Conservation (phyloP, 1,140 invertebrate genomes). For the Orius insidiosus region DNA sequence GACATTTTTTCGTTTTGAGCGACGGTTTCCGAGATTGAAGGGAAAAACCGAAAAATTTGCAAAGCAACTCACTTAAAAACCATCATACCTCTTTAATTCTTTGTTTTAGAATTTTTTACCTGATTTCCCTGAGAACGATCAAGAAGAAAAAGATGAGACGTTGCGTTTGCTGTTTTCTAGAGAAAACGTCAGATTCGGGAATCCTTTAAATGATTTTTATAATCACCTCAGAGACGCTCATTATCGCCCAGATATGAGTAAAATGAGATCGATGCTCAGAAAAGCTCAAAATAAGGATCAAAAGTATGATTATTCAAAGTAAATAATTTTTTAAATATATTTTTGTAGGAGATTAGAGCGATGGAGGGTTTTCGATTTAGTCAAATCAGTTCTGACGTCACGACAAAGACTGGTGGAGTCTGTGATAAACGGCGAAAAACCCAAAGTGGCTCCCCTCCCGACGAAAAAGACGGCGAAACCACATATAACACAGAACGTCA, state of each 20-base stretch:
- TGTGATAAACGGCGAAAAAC: slow-evolving; percentile 30
- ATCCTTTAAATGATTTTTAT: slow-evolving; percentile 47
- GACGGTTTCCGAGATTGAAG: no score
- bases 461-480: slow-evolving; percentile 25
- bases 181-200: slow-evolving; percentile 50
- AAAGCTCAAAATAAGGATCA: slow-evolving; percentile 49
- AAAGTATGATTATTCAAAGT: slow-evolving; percentile 27
- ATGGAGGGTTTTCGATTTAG: slow-evolving; percentile 29
- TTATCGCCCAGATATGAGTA: slow-evolving; percentile 40
- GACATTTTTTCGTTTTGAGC: no score
- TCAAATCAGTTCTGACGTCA: slow-evolving; percentile 41
- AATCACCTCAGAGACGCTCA: slow-evolving; percentile 48
- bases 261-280: slow-evolving; percentile 38
- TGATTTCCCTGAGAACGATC: slow-evolving; percentile 44
- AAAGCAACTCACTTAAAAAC: no score
- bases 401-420: slow-evolving; percentile 43
- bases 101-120: slow-evolving; percentile 34
- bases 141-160: slow-evolving; percentile 44
- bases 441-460: slow-evolving; percentile 30
- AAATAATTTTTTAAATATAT: slow-evolving; percentile 7
- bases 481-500: slow-evolving; percentile 27
- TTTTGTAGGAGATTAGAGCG: slow-evolving; percentile 28
- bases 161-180: slow-evolving; percentile 44
- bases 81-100: no score
- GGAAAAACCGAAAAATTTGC: no score